Evolutionary conservation across 1,140 invertebrate species (phyloP), one percentile per base, ranked within the genome.

Genomic region (Tetraneura akinire): DNA sequence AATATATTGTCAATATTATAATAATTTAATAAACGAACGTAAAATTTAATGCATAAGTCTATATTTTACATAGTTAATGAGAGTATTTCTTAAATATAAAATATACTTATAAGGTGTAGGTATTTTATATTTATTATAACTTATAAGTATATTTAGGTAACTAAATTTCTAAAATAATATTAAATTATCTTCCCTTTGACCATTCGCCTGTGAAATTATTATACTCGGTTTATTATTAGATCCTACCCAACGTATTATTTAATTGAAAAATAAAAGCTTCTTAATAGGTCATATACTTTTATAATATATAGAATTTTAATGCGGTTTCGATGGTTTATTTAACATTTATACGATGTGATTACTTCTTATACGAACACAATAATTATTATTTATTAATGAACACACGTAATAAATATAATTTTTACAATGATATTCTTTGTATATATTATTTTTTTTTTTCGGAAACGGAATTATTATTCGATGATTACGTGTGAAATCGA

Each of bases 281-380:
- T 62, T 32, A 14, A 57, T 10, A 13, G 8, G 18, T 37, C 3
- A 4, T 26, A 16, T 32, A 74, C 26, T 9, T 26, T 26, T 37
- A 74, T 6, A 53, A 70, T 70, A 29, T 47, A 70, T 37, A 53
- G 13, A 16, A 55, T 73, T 55, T 37, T 37, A 55, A 74, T 18
- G 11, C 18, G 51, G n/a, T n/a, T 37, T 37, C 71, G n/a, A 29
- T 2, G 16, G 29, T 37, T 32, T 4, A 37, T 37, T 37, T 37
- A 37, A 3, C 8, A 37, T 37, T 62, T 62, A n/a, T 53, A 53
- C 45, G 45, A 21, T 16, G 14, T 29, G 49, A 49, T 29, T 42
- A 42, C 21, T 23, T 26, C 10, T 26, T 21, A 18, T 70, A 29
- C 26, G 9, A 3, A 13, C 45, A 14, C 49, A 68, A 49, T 14